These are phyloP conservation scores for Chascanopsetta lugubris DNA, from an alignment of 2,113 vertebrate species.

Conservation along the genomic window DNA sequence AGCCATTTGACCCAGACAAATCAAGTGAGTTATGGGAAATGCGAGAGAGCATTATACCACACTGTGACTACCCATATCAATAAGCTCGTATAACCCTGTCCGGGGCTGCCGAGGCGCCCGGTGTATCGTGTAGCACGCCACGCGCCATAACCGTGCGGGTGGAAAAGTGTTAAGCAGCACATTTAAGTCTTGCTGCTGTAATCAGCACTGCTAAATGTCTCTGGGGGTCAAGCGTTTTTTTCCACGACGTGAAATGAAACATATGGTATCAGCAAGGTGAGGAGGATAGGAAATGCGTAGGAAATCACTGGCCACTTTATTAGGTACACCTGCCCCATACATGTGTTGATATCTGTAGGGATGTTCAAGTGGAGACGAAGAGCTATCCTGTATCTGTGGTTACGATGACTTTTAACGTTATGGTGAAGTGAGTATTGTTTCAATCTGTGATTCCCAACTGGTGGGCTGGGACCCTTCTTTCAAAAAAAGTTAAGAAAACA, in stretches of 20 bases:
- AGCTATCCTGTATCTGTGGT: no score
- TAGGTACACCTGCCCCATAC: no score
- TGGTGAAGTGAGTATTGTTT: no score
- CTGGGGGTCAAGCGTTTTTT: conserved; percentile 44
- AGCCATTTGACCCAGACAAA: conserved; percentile 66
- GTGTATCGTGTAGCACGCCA: conserved; percentile 15
- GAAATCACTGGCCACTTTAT: no score
- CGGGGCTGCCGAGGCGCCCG: not conserved
- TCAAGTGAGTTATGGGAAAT: conserved; percentile 63
- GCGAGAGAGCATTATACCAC: conserved; percentile 26
- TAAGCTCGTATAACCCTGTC: conserved; percentile 13
- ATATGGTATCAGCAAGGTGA: conserved; percentile 62
- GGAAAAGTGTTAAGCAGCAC: conserved; percentile 59
- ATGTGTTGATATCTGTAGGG: no score
- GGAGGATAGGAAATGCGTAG: conserved; percentile 18
- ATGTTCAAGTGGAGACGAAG: no score
- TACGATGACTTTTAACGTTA: no score
- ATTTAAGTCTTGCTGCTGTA: conserved; percentile 57
- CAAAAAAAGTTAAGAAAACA: no score
- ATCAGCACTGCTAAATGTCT: conserved; percentile 66
- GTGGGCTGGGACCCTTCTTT: no score
- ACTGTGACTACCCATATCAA: conserved; percentile 30
- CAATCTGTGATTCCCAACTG: no score
- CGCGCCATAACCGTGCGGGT: conserved; percentile 23
- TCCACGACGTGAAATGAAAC: conserved; percentile 57